Evolutionary conservation across 2,113 vertebrate species (phyloP), one percentile per base, ranked within the genome.

Genomic region (Scartelaos histophorus): DNA sequence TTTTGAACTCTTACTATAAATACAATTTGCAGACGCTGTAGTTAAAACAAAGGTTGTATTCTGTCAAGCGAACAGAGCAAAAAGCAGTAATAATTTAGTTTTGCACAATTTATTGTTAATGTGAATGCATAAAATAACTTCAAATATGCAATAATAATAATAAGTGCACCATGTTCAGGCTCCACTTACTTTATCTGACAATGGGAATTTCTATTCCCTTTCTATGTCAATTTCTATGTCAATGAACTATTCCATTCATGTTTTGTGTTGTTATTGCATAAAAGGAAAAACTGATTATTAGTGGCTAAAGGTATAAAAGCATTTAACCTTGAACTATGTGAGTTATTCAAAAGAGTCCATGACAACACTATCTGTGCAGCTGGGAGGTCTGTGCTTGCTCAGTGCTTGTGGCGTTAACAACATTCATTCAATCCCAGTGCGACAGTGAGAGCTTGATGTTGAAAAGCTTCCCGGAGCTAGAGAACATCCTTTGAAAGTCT

Each of bases 401-500:
- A 17, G 58, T 34, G 58, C 56, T 29, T 19, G 24, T 34, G 24
- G 12, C 7, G 24, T 34, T 60, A 60, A 25, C 24, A 24, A 13
- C 69, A 35, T 19, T 35, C 16, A 53, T 67, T 13, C 57, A 71
- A 76, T 61, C 69, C 7, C 60, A 13, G 47, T 25, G 11, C 49
- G 60, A 61, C 56, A 53, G 71, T 77, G 69, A 75, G 12, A 21
- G 7, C 73, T 62, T 22, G 12, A 5, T 45, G 13, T 24, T n/a
- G 3, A 43, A 62, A 43, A 60, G 21, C 57, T 6, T 38, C 56
- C 19, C 60, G 62, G 66, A 65, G 57, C 67, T 68, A 56, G 53
- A 78, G 81, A 75, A 73, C 45, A 25, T 75, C 51, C 72, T 73
- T 75, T 78, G 49, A 83, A 82, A 79, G 70, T 76, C 81, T 87